A percentile compares a stretch with the other conserved stretches of the same genome.
Conservation (phyloP, 2,888 invertebrate genomes). For the Sinhomidia bicolor region DNA sequence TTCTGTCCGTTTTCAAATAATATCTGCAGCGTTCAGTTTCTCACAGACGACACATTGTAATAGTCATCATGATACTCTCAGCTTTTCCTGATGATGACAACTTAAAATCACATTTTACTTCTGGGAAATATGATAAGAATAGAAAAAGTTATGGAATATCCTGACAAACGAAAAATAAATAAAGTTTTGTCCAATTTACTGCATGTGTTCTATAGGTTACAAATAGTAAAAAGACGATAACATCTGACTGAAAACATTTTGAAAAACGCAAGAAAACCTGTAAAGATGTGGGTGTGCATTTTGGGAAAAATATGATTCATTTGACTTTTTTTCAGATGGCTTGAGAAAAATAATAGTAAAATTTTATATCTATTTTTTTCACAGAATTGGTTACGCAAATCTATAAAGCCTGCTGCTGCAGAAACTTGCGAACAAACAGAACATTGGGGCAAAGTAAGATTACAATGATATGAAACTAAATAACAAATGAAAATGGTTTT, state of each 20-base stretch:
- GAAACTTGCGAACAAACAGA: neutral
- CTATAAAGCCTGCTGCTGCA: neutral
- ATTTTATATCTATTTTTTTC: neutral
- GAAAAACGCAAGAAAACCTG: neutral
- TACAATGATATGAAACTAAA: neutral
- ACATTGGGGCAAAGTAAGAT: neutral
- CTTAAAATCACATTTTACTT: neutral
- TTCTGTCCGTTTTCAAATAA: too few species aligned
- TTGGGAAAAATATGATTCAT: neutral
- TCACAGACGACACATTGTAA: neutral
- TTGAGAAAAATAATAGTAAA: constrained; percentile 7
- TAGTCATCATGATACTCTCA: neutral
- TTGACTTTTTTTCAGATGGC: neutral
- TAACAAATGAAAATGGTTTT: neutral
- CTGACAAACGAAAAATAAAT: neutral
- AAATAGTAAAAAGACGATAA: neutral
- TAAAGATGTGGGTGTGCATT: neutral
- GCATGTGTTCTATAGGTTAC: neutral
- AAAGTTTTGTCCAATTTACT: neutral
- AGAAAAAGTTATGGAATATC: neutral
- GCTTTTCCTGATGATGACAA: neutral
- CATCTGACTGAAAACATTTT: neutral
- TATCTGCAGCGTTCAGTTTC: neutral
- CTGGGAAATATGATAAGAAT: neutral
- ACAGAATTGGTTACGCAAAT: neutral